Base-by-base conservation (phyloP, 2,888 invertebrate genomes). In the Dromius quadrimaculatus region DNA sequence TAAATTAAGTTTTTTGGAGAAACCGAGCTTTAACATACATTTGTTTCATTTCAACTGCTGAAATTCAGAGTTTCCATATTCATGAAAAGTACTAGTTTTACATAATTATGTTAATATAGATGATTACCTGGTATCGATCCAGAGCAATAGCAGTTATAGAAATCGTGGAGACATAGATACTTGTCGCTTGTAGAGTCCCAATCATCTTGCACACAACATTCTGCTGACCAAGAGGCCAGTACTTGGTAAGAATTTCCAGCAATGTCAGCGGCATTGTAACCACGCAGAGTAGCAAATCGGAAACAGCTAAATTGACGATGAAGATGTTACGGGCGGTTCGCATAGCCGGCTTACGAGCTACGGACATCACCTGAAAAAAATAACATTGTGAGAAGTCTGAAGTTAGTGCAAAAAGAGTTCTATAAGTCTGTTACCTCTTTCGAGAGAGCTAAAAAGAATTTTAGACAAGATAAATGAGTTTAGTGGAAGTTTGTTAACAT, bases 121-220 rank as follows among this genome's bases (percentile, higher is more conserved):
- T n/a, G n/a, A n/a, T 81, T 79, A 90, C 90, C 87, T 92, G 92
- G 83, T 93, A 93, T 83, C 93, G 85, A 79, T 93, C 93, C 80
- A 93, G 84, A 20, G 93, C 92, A 75, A 97, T 97, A 5, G 96
- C 95, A 2, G 95, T 94, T 76, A 97, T 97, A 74, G 94, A 93
- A 79, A 97, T 93, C 0, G 95, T 95, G 0, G 95, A 96, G 0
- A 97, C 95, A 81, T 95, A 97, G 75, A 95, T 93, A 77, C 94
- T 95, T 73, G 92, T 91, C 0, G 94, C 96, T 80, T 96, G 95
- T 54, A 95, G 87, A 72, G 92, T 91, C 0, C 93, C 93, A 74
- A 94, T 91, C 74, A 94, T 88, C 82, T 95, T 95, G 82, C 97
- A 97, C 65, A 92, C 83, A 74, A 90, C 85, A 1, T 87, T 88